phyloP scores from a whole-genome alignment of 2,888 invertebrate genomes.

The Corythucha ciliata region DNA sequence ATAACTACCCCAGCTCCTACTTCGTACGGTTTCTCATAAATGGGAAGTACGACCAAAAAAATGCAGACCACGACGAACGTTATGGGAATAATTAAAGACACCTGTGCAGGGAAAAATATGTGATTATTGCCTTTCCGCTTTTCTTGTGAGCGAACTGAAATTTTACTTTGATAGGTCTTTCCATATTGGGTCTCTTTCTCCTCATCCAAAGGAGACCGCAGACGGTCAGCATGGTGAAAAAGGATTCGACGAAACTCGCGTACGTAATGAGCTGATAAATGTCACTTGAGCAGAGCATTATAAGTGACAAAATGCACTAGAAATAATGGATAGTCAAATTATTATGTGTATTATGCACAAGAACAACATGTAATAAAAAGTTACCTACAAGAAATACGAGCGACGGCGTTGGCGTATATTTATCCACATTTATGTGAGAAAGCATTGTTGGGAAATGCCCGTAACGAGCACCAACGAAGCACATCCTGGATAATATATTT shows the following conservation, averaged over 20 bases:
- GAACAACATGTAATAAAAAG: not conserved
- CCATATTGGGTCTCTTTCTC: constrained; percentile 65
- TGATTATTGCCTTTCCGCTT: too few relatives aligned
- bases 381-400: constrained; percentile 63
- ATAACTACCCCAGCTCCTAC: constrained; percentile 69
- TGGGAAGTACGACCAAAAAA: constrained; percentile 69
- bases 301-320: constrained; percentile 70
- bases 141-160: too few relatives aligned
- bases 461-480: constrained; percentile 82
- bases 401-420: constrained; percentile 70
- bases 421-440: constrained; percentile 65
- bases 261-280: constrained; percentile 82
- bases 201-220: constrained; percentile 75
- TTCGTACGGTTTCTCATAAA: constrained; percentile 67
- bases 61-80: constrained; percentile 65
- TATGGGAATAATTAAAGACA: constrained; percentile 63
- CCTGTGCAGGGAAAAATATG: constrained; percentile 44
- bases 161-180: constrained; percentile 79
- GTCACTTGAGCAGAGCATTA: constrained; percentile 77
- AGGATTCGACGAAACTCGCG: constrained; percentile 83
- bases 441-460: constrained; percentile 76
- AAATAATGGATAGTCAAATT: constrained; percentile 39
- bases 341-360: not conserved
- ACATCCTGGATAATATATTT: constrained; percentile 50
- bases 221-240: constrained; percentile 81